phyloP scores from a whole-genome alignment of 2,888 invertebrate species.

The Xylota sylvarum region DNA sequence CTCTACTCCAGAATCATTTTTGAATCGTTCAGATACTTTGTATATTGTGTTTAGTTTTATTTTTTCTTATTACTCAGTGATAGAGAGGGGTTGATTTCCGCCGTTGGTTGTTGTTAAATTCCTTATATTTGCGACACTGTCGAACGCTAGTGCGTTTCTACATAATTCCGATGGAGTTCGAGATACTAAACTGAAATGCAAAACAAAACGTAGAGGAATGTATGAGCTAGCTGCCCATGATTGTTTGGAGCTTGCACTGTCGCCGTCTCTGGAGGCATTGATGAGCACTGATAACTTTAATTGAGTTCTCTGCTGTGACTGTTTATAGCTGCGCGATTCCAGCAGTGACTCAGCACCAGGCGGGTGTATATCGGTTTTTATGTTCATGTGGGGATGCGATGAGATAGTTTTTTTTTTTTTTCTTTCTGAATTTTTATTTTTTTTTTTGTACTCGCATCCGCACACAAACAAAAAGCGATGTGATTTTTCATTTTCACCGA shows the following conservation, averaged over 20 bases:
- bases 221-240: constrained; percentile 60
- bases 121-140: constrained; percentile 34
- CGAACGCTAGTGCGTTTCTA: constrained; percentile 24
- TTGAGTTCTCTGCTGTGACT: constrained; percentile 68
- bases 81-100: constrained; percentile 35
- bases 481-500: constrained; percentile 21
- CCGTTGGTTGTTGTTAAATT: constrained; percentile 24
- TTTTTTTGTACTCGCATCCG: constrained; percentile 32
- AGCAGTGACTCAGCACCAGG: constrained; percentile 50
- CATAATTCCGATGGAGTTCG: constrained; percentile 65
- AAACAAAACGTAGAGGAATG: constrained; percentile 44
- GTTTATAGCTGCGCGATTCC: constrained; percentile 41
- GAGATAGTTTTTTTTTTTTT: constrained; percentile 42
- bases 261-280: constrained; percentile 59
- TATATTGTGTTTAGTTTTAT: constrained; percentile 18
- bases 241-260: constrained; percentile 46
- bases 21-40: constrained; percentile 56
- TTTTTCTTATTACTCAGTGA: not conserved
- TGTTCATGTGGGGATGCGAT: constrained; percentile 58
- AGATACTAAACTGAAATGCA: constrained; percentile 56
- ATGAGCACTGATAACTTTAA: constrained; percentile 74
- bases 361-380: constrained; percentile 31
- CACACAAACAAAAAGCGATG: constrained; percentile 24
- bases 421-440: constrained; percentile 25
- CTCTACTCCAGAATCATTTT: constrained; percentile 76